Conservation (phyloP, 2,888 invertebrate genomes). For the Spilosoma lubricipeda region DNA sequence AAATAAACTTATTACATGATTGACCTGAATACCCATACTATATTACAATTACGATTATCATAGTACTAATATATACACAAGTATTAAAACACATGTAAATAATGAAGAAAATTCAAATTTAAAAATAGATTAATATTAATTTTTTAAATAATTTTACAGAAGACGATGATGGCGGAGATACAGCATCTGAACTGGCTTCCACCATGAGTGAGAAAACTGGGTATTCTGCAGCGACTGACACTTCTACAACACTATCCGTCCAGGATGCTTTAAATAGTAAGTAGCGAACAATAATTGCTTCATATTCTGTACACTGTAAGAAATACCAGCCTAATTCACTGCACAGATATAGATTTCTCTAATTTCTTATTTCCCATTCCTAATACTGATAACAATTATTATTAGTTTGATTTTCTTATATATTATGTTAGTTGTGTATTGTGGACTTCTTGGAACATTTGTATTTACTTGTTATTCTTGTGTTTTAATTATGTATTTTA, state of each 20-base stretch:
- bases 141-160: constrained; percentile 52
- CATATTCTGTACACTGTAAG: neutral
- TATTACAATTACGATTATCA: neutral
- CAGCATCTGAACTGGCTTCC: constrained; percentile 79
- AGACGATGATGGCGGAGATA: constrained; percentile 78
- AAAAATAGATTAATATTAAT: too few species aligned
- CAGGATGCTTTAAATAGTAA: constrained; percentile 83
- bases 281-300: constrained; percentile 28
- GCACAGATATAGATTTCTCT: neutral
- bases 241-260: constrained; percentile 76
- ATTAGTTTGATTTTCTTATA: too few species aligned
- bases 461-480: too few species aligned
- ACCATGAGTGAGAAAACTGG: constrained; percentile 80
- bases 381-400: neutral
- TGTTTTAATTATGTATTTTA: too few species aligned
- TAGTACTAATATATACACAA: too few species aligned
- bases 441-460: too few species aligned
- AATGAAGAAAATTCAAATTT: neutral
- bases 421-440: too few species aligned
- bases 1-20: too few species aligned
- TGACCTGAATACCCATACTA: neutral
- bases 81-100: too few species aligned
- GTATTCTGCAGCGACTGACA: constrained; percentile 78
- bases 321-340: too few species aligned
- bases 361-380: too few species aligned